These are phyloP conservation scores for Amblyopsis rosae DNA, from an alignment of 2,113 vertebrate genomes.

Conservation along the genomic window DNA sequence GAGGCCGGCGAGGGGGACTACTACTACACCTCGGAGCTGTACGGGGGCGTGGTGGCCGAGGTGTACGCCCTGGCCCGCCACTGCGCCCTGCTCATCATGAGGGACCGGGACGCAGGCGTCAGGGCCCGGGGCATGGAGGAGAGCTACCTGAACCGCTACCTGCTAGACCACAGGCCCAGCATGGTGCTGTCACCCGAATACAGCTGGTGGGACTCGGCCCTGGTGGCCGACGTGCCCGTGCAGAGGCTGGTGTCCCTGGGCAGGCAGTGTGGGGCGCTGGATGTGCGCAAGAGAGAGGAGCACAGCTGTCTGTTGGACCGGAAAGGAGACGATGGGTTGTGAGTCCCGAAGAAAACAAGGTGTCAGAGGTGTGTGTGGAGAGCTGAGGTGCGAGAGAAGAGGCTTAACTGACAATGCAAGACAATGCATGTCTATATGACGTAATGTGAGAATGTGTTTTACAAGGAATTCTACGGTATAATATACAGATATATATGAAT, in stretches of 20 bases:
- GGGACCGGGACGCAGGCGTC: conserved; percentile 67
- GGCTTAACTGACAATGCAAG: background rate
- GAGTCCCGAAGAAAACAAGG: no score
- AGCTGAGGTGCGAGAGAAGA: background rate
- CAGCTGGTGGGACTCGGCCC: conserved; percentile 73
- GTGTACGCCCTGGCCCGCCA: conserved; percentile 60
- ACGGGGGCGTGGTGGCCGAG: conserved; percentile 67
- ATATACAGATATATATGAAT: no score
- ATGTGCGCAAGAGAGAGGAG: conserved; percentile 33
- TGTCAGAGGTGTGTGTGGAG: background rate
- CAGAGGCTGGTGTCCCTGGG: conserved; percentile 69
- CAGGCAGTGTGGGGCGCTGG: conserved; percentile 47
- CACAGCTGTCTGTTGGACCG: conserved; percentile 39
- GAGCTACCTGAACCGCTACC: conserved; percentile 79
- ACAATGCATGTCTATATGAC: no score
- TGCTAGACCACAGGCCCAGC: conserved; percentile 72
- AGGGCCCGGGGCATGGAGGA: conserved; percentile 72
- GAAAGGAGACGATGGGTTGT: background rate
- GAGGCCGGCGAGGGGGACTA: conserved; percentile 71
- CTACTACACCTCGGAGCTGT: conserved; percentile 80
- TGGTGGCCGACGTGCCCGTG: conserved; percentile 49
- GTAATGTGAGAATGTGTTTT: background rate
- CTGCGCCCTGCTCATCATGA: conserved; percentile 71
- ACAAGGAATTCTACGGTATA: no score
- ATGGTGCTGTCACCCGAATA: conserved; percentile 80